A percentile compares a stretch with the other conserved stretches of the same genome.
Evolutionary conservation across 2,797 vertebrate species (phyloP).

Genomic region (Neopelma chrysocephalum): DNA sequence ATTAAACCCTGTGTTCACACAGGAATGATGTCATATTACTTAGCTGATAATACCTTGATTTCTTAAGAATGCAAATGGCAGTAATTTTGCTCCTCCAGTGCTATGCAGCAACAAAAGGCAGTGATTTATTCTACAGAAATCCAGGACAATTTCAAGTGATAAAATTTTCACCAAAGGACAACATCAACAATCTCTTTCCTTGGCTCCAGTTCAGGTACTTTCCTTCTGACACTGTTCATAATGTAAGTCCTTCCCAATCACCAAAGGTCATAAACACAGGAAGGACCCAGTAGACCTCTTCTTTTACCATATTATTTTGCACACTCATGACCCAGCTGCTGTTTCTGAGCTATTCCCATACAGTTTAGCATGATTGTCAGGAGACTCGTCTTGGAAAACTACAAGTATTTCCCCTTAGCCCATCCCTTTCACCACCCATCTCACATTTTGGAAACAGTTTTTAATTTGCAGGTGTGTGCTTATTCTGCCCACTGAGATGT

Average conservation of each 20-base stretch:
- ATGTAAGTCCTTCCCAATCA: background rate
- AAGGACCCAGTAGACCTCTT: background rate
- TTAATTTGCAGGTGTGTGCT: background rate
- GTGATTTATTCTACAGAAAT: background rate
- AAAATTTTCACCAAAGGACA: background rate
- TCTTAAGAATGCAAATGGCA: background rate
- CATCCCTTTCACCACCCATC: background rate
- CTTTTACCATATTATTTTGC: background rate
- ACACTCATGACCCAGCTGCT: background rate
- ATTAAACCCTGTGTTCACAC: background rate
- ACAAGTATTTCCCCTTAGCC: background rate
- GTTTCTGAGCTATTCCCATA: background rate
- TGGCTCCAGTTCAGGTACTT: background rate
- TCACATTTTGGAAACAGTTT: background rate
- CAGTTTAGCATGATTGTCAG: background rate
- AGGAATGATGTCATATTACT: background rate
- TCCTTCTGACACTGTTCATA: background rate
- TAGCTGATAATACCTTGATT: background rate
- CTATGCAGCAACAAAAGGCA: background rate
- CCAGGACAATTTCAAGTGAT: background rate
- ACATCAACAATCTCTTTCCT: background rate
- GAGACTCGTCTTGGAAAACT: background rate
- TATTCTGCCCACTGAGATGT: background rate
- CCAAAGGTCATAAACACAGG: background rate
- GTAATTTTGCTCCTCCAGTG: background rate